Evolutionary conservation across 2,797 vertebrate species (phyloP).

Genomic region (Tamandua tetradactyla): DNA sequence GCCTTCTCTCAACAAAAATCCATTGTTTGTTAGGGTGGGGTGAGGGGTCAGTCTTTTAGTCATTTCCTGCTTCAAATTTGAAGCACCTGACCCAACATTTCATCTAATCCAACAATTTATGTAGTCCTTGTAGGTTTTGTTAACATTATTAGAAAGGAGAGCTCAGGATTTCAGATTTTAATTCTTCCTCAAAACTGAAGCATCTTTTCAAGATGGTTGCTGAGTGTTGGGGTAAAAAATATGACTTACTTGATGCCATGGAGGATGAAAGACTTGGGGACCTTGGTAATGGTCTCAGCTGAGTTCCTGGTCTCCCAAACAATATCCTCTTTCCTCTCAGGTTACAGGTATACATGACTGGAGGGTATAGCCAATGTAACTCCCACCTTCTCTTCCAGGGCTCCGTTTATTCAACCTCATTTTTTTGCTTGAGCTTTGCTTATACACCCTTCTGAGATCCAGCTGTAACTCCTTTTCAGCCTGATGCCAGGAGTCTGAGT

Average conservation of each 20-base stretch:
- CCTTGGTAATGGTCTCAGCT: not conserved
- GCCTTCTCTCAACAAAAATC: not conserved
- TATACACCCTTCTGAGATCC: not conserved
- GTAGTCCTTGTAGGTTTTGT: not conserved
- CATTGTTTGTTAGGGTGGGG: not conserved
- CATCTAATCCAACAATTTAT: not conserved
- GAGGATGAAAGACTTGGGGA: not conserved
- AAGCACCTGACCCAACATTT: too few species aligned
- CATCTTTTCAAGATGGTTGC: not conserved
- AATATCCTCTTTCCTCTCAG: not conserved
- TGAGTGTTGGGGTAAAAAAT: not conserved
- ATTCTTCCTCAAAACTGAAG: not conserved
- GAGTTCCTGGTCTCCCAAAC: fast-evolving
- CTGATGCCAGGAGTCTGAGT: not conserved
- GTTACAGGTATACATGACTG: not conserved
- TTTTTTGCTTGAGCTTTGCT: not conserved
- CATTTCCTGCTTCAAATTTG: not conserved
- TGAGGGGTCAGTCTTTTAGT: not conserved
- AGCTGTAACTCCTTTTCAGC: not conserved
- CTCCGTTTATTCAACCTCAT: not conserved
- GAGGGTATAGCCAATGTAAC: not conserved
- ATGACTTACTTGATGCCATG: not conserved
- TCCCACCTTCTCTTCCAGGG: not conserved
- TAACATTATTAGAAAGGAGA: not conserved
- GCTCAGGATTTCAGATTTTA: not conserved